phyloP scores from a whole-genome alignment of 2,113 vertebrate species.

The Ascaphus truei region DNA sequence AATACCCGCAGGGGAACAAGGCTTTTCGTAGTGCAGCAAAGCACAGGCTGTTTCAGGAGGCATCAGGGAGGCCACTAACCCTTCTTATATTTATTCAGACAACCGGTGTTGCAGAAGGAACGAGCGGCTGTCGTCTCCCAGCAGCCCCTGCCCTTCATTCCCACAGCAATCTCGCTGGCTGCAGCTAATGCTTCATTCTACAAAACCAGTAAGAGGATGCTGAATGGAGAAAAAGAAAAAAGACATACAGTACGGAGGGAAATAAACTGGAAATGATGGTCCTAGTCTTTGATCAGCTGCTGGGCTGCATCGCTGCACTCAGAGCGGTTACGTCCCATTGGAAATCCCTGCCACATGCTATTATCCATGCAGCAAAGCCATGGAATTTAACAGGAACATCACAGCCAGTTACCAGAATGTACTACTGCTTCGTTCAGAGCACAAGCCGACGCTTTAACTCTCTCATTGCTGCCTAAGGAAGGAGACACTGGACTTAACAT shows the following conservation, averaged over 20 bases:
- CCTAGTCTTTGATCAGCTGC: constrained; percentile 48
- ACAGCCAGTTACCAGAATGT: constrained; percentile 66
- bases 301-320: constrained; percentile 3
- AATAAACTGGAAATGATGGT: constrained; percentile 32
- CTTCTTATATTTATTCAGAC: constrained; percentile 85
- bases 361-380: constrained; percentile 54
- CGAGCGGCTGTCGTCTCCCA: constrained; percentile 81
- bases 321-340: constrained; percentile 37
- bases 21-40: not conserved
- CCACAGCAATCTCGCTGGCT: constrained; percentile 55
- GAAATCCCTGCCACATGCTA: constrained; percentile 62
- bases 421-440: constrained; percentile 52
- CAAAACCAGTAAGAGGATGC: constrained; percentile 46
- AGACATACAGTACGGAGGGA: too few species aligned
- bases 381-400: constrained; percentile 54
- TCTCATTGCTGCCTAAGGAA: constrained; percentile 42
- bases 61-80: constrained; percentile 76
- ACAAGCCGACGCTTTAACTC: constrained; percentile 59
- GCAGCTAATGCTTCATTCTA: constrained; percentile 49
- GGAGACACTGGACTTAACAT: not conserved
- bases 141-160: constrained; percentile 93
- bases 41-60: constrained; percentile 23
- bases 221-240: not conserved
- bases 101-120: constrained; percentile 88
- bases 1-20: not conserved